These are phyloP conservation scores for Aphidius colemani DNA, from an alignment of 2,888 invertebrate species.

Conservation along the genomic window DNA sequence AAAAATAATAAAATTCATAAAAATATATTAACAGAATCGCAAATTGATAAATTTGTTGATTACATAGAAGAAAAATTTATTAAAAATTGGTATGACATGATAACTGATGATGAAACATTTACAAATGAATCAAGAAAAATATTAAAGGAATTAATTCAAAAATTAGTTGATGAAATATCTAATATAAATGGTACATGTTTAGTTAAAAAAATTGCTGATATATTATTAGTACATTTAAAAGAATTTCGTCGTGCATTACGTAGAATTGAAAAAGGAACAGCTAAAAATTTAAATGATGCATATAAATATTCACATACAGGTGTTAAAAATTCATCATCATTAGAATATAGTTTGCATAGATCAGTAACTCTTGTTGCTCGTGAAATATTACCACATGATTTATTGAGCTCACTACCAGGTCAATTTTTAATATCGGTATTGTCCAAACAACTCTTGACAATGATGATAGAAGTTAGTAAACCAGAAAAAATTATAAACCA, in stretches of 20 bases:
- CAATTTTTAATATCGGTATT: constrained; percentile 68
- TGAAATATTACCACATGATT: constrained; percentile 71
- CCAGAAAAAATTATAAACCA: constrained; percentile 47
- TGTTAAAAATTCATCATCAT: constrained; percentile 50
- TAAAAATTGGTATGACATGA: constrained; percentile 62
- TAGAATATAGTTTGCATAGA: constrained; percentile 67
- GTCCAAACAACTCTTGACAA: constrained; percentile 64
- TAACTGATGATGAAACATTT: constrained; percentile 62
- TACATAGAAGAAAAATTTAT: constrained; percentile 53
- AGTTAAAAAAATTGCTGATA: constrained; percentile 61
- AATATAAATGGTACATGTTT: constrained; percentile 57
- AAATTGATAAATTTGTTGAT: constrained; percentile 52
- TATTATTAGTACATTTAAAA: constrained; percentile 67
- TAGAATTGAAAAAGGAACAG: constrained; percentile 48
- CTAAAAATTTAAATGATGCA: constrained; percentile 47
- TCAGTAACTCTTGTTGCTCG: constrained; percentile 65
- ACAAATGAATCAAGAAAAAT: constrained; percentile 58
- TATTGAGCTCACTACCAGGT: constrained; percentile 71
- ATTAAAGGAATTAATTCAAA: constrained; percentile 57
- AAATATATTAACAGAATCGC: constrained; percentile 29
- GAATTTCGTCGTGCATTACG: constrained; percentile 64
- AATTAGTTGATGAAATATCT: constrained; percentile 55
- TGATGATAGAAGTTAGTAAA: constrained; percentile 44
- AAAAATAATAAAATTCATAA: background rate
- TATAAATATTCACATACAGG: constrained; percentile 52